phyloP scores from a whole-genome alignment of 2,797 vertebrate species.

The Acanthornis magna region DNA sequence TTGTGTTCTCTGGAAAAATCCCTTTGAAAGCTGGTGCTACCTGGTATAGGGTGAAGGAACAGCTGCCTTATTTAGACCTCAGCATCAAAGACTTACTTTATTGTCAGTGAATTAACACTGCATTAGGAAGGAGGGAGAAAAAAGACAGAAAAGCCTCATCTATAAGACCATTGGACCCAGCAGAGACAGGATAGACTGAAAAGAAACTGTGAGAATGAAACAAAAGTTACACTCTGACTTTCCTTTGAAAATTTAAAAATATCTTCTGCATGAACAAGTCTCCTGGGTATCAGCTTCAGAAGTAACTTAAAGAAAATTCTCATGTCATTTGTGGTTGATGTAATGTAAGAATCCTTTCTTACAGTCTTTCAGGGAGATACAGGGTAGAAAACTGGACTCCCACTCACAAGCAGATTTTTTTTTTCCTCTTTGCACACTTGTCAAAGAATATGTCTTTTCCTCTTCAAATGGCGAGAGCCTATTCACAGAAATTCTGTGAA shows the following conservation, averaged over 20 bases:
- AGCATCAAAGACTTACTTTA: neutral
- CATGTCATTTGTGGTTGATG: constrained; percentile 53
- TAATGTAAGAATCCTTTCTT: constrained; percentile 44
- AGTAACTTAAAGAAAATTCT: constrained; percentile 65
- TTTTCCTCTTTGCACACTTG: constrained; percentile 31
- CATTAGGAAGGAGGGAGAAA: neutral
- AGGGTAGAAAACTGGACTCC: constrained; percentile 52
- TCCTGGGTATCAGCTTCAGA: constrained; percentile 54
- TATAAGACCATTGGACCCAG: neutral
- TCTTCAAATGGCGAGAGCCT: neutral
- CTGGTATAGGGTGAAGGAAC: neutral
- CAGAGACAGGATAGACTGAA: neutral
- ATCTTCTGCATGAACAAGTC: constrained; percentile 50
- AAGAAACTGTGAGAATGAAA: constrained; percentile 18
- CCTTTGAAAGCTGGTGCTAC: neutral
- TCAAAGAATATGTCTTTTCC: constrained; percentile 40
- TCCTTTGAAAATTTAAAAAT: constrained; percentile 66
- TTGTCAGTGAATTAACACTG: neutral
- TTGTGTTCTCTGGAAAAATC: neutral
- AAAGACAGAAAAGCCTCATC: neutral
- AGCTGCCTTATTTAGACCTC: neutral
- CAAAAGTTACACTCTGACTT: constrained; percentile 28
- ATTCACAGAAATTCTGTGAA: constrained; percentile 12
- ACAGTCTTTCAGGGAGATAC: constrained; percentile 10
- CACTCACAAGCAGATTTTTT: constrained; percentile 43